phyloP scores from a whole-genome alignment of 1,140 invertebrate genomes.

The Micrasema minimum region DNA sequence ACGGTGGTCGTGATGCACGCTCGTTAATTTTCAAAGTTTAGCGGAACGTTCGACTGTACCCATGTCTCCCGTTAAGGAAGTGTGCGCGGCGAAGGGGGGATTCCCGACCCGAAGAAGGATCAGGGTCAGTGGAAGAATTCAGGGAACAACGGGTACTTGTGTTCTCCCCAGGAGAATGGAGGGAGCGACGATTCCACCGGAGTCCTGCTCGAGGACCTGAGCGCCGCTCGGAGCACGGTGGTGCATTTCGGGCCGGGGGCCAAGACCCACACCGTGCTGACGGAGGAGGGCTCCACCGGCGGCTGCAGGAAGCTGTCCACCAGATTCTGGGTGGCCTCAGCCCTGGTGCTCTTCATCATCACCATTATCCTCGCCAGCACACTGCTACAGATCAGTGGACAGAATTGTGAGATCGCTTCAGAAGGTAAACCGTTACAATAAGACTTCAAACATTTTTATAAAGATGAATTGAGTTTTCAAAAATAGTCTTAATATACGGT shows the following conservation, averaged over 20 bases:
- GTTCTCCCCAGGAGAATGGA: constrained; percentile 30
- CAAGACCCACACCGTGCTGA: constrained; percentile 37
- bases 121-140: constrained; percentile 36
- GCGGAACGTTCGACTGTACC: background rate
- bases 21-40: background rate
- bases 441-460: no score
- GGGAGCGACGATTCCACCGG: constrained; percentile 39
- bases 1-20: background rate
- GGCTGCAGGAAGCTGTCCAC: constrained; percentile 10
- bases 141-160: constrained; percentile 45
- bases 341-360: constrained; percentile 38
- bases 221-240: constrained; percentile 41
- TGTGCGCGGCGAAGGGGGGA: constrained; percentile 10
- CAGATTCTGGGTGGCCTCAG: constrained; percentile 30
- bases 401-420: background rate
- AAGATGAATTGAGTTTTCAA: no score
- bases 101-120: constrained; percentile 8
- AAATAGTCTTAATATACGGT: no score
- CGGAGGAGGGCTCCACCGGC: background rate
- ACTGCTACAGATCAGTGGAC: constrained; percentile 34
- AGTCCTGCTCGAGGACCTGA: constrained; percentile 41
- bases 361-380: constrained; percentile 36
- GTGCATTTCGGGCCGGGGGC: constrained; percentile 41
- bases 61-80: constrained; percentile 39
- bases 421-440: constrained; percentile 14